A percentile compares a stretch with the other conserved stretches of the same genome.
Evolutionary conservation across 2,797 vertebrate species (phyloP).

Genomic region (Chelidonichthys spinosus): DNA sequence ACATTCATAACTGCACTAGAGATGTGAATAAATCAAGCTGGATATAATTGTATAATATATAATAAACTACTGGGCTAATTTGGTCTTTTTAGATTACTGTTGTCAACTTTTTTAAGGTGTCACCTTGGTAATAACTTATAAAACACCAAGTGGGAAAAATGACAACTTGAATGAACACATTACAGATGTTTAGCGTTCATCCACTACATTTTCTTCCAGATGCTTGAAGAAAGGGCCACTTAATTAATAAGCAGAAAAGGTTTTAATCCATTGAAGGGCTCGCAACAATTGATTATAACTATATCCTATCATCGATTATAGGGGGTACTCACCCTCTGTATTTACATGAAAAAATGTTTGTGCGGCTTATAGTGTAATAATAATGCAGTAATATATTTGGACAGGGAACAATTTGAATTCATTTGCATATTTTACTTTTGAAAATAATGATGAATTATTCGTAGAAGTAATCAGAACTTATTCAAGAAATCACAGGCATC

Average conservation of each 20-base stretch:
- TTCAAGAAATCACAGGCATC: conserved; percentile 5
- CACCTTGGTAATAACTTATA: conserved; percentile 13
- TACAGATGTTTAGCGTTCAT: conserved; percentile 30
- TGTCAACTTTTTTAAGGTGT: neutral
- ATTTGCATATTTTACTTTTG: neutral
- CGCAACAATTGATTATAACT: neutral
- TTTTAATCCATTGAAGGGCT: conserved; percentile 17
- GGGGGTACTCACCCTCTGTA: neutral
- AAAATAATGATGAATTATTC: neutral
- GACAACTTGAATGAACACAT: neutral
- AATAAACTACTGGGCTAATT: neutral
- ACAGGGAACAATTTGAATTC: neutral
- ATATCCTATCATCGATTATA: neutral
- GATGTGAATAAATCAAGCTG: neutral
- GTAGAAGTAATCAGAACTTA: neutral
- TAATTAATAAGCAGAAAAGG: conserved; percentile 15
- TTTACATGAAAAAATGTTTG: neutral
- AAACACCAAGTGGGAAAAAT: neutral
- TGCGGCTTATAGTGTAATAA: neutral
- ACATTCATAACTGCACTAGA: neutral
- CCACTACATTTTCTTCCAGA: conserved; percentile 34
- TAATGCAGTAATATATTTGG: neutral
- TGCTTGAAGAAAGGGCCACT: conserved; percentile 14
- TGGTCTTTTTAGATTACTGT: neutral
- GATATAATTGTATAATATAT: too few species aligned